Conservation (phyloP, 2,113 vertebrate species). For the Crotalus viridis region DNA sequence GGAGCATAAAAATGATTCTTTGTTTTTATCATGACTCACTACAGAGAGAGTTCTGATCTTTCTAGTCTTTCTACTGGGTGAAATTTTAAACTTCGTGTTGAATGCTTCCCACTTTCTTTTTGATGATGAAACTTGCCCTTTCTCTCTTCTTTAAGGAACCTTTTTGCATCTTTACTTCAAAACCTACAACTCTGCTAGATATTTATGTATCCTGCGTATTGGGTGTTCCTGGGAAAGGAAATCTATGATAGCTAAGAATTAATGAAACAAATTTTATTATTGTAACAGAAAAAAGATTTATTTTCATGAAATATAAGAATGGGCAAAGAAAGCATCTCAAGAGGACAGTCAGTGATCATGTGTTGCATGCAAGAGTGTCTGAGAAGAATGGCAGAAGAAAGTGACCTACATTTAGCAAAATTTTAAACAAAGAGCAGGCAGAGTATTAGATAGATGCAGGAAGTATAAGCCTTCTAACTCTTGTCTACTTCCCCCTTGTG, state of each 20-base stretch:
- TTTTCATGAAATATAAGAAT: neutral
- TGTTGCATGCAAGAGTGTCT: neutral
- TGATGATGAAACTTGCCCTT: neutral
- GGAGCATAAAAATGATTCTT: neutral
- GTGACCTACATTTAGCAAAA: neutral
- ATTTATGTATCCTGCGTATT: neutral
- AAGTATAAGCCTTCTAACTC: neutral
- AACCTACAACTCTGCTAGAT: neutral
- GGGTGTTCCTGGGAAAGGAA: neutral
- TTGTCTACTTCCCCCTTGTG: neutral
- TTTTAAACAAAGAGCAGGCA: neutral
- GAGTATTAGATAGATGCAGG: neutral
- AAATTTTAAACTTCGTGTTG: neutral
- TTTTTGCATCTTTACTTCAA: neutral
- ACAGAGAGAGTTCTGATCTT: neutral
- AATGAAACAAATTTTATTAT: neutral
- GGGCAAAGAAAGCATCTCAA: neutral
- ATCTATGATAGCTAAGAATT: neutral
- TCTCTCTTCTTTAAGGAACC: neutral
- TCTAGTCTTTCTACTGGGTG: neutral
- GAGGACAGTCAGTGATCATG: neutral
- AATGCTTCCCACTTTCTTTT: neutral
- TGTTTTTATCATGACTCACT: neutral
- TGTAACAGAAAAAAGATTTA: neutral
- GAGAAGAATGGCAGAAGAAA: neutral